Evolutionary conservation across 30 jellyfish, hydroid and myxozoan species (phyloP).

Genomic region (Phacellophora camtschatica): DNA sequence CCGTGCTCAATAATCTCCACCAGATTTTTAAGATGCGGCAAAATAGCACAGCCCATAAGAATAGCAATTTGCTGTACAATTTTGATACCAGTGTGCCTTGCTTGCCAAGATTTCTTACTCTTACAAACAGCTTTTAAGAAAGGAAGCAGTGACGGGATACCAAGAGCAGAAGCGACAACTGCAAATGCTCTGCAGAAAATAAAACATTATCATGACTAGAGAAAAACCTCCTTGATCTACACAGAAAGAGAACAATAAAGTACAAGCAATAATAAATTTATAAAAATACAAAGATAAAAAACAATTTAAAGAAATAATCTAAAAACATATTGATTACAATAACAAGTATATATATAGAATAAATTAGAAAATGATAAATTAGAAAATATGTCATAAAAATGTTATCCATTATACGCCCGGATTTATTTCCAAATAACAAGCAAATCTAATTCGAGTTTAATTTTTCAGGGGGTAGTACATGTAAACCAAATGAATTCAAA

Average conservation of each 20-base stretch:
- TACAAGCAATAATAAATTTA: too few species aligned
- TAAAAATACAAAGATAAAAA: too few species aligned
- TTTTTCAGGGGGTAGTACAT: too few species aligned
- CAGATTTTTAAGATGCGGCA: constrained; percentile 97
- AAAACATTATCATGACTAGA: not conserved
- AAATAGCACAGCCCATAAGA: constrained; percentile 99
- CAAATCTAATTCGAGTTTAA: too few species aligned
- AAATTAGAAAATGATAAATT: too few species aligned
- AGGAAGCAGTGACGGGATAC: constrained; percentile 98
- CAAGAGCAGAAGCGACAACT: constrained; percentile 99
- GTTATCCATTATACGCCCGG: too few species aligned
- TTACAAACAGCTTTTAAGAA: constrained; percentile 99
- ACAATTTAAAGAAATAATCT: too few species aligned
- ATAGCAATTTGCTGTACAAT: constrained; percentile 99
- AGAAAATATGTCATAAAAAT: too few species aligned
- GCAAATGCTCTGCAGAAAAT: constrained; percentile 89
- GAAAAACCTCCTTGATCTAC: not conserved
- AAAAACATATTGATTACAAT: too few species aligned
- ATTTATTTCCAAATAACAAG: too few species aligned
- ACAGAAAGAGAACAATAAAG: not conserved
- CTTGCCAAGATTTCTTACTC: constrained; percentile 99
- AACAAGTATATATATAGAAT: too few species aligned
- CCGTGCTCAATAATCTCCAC: constrained; percentile 99
- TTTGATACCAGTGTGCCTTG: constrained; percentile 99
- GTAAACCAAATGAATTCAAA: too few species aligned